These are phyloP conservation scores for Tachysurus vachellii DNA, from an alignment of 2,113 vertebrate species.

Conservation along the genomic window DNA sequence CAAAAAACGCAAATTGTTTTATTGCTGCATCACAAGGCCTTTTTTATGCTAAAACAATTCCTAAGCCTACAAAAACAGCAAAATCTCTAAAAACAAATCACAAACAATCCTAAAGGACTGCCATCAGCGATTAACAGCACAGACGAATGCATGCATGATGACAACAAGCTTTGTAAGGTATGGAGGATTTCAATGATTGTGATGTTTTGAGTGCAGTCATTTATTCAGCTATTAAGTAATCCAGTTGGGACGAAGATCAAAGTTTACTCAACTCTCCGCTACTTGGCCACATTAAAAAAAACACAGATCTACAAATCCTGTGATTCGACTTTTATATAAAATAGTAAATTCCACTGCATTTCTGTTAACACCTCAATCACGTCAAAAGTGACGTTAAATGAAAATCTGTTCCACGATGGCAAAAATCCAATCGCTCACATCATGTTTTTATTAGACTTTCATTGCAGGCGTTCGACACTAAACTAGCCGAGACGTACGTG, in stretches of 20 bases:
- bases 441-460: neutral
- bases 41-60: neutral
- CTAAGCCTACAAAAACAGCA: neutral
- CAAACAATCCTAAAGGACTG: neutral
- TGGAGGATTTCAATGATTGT: neutral
- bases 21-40: neutral
- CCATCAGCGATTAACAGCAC: neutral
- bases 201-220: neutral
- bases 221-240: conserved; percentile 5
- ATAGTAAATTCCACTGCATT: neutral
- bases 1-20: too few relatives aligned
- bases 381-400: neutral
- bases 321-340: neutral
- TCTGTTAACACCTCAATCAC: neutral
- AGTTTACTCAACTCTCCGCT: neutral
- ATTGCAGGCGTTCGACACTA: neutral
- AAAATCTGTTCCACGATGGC: neutral
- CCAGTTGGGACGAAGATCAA: neutral
- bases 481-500: neutral
- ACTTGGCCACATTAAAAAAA: neutral
- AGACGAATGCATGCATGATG: neutral
- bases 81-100: neutral
- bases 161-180: neutral
- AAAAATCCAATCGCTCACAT: neutral
- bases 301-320: neutral